Evolutionary conservation across 1,140 invertebrate species (phyloP), one percentile per base, ranked within the genome.

Genomic region (Drosophila auraria): DNA sequence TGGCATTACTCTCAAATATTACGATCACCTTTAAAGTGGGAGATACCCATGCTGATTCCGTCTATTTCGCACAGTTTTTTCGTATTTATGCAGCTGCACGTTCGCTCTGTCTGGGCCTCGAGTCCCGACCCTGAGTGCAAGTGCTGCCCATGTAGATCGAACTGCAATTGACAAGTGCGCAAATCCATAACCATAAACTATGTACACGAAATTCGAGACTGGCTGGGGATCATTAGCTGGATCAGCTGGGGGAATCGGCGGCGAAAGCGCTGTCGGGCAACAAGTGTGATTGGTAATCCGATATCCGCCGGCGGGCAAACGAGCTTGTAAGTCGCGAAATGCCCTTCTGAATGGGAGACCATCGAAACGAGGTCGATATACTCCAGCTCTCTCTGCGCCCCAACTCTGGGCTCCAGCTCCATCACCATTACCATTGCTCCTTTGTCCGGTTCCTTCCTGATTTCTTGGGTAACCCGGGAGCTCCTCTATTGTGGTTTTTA

Each of bases 11-110:
- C 45, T 50, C 53, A 30, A 72, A 54, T 50, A 59, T 42, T 27
- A 30, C 38, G 14, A 73, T 72, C 56, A 62, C 63, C 78, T 61
- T 59, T 58, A 44, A 71, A 56, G 63, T 38, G 15, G 62, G 75
- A 64, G 64, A 72, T 72, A 44, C 58, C 60, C 49, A 65, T 53
- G 49, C 36, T 30, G 63, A 69, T 71, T 38, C 49, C 64, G 20
- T 50, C 38, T 72, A 72, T 60, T 73, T 44, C 38, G 27, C 36
- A 51, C 38, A 33, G 47, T 73, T 61, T 60, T 23, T 25, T 45
- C 47, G 54, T 90, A 90, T 90, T 90, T 90, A 90, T 90, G 86
- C 86, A 90, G 86, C 86, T 90, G 86, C 86, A 90, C 86, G 86
- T 82, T 58, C 81, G 78, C 75, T 77, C 69, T 78, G 80, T 79